These are phyloP conservation scores for Drosophila subpulchrella DNA, from an alignment of 1,140 invertebrate genomes.

Conservation along the genomic window DNA sequence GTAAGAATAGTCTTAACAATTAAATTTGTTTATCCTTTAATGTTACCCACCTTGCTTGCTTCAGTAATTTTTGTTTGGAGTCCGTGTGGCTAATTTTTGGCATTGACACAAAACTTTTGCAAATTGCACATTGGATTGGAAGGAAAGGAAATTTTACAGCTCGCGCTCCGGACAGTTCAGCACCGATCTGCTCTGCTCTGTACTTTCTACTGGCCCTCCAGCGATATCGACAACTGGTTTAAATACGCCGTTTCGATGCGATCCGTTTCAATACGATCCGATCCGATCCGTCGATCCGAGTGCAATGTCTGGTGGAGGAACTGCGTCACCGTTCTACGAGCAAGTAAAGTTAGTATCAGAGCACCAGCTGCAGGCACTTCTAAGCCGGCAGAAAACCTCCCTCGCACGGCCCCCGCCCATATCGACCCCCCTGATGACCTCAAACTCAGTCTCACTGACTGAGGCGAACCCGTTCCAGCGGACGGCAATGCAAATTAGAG, in stretches of 20 bases:
- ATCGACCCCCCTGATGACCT: constrained; percentile 17
- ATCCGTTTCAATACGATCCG: neutral
- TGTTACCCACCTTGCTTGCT: constrained; percentile 58
- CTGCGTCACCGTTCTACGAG: constrained; percentile 42
- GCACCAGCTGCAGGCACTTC: constrained; percentile 29
- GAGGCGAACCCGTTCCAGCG: constrained; percentile 44
- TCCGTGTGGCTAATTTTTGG: constrained; percentile 71
- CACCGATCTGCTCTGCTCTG: constrained; percentile 48
- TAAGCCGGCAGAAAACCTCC: constrained; percentile 7
- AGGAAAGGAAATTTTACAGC: constrained; percentile 38
- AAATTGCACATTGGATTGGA: constrained; percentile 64
- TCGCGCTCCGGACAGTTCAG: constrained; percentile 24
- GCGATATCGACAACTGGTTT: constrained; percentile 57
- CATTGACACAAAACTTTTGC: constrained; percentile 83
- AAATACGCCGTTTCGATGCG: constrained; percentile 54
- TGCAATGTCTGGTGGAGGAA: constrained; percentile 28
- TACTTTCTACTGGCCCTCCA: constrained; percentile 73
- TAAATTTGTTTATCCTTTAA: too few species aligned
- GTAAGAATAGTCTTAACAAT: too few species aligned
- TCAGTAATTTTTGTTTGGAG: constrained; percentile 67
- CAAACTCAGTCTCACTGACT: constrained; percentile 23
- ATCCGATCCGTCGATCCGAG: constrained; percentile 15
- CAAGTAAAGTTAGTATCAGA: constrained; percentile 11
- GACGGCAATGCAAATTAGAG: constrained; percentile 77
- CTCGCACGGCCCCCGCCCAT: constrained; percentile 2